These are phyloP conservation scores for Cyrtorhinus lividipennis DNA, from an alignment of 1,140 invertebrate genomes.

Conservation along the genomic window DNA sequence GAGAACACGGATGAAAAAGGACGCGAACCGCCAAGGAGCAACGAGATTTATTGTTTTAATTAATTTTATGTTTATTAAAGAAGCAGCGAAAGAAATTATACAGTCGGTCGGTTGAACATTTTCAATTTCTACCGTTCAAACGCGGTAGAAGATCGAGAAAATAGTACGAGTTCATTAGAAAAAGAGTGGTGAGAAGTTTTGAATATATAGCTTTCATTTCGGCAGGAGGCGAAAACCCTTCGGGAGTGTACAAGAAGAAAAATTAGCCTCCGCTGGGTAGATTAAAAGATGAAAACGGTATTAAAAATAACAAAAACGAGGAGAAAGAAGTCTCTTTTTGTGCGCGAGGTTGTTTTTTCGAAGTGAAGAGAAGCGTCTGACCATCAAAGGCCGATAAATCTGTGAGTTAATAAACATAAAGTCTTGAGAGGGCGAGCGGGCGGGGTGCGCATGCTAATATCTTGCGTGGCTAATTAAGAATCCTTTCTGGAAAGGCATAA, in stretches of 20 bases:
- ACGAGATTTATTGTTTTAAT: not conserved
- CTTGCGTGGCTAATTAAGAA: not conserved
- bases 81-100: not conserved
- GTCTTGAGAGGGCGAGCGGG: not conserved
- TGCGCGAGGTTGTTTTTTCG: not conserved
- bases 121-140: not conserved
- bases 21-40: not conserved
- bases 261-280: not conserved
- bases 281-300: not conserved
- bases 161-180: not conserved
- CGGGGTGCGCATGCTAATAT: not conserved
- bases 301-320: not conserved
- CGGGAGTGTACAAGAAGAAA: too few species aligned
- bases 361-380: not conserved
- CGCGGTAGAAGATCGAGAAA: not conserved
- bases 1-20: too few species aligned
- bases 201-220: not conserved
- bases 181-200: not conserved
- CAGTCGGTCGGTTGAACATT: not conserved
- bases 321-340: not conserved
- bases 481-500: not conserved
- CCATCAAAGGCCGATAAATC: not conserved
- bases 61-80: not conserved
- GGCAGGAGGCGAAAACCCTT: not conserved
- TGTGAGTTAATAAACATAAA: not conserved